Evolutionary conservation across 2,113 vertebrate species (phyloP), one percentile per base, ranked within the genome.

Genomic region (Rana temporaria): DNA sequence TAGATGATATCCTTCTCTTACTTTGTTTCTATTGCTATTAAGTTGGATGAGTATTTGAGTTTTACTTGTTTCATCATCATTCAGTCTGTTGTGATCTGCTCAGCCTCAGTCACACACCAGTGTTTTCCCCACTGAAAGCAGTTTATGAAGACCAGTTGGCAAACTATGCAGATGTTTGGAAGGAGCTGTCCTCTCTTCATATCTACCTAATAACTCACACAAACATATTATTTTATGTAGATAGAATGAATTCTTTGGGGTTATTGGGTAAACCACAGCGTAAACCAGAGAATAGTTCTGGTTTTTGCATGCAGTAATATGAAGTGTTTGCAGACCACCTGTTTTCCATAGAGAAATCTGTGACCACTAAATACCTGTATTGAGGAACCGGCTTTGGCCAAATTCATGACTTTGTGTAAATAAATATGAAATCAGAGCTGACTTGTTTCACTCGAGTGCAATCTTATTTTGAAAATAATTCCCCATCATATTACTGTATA

Each of bases 131-230:
- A 55, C n/a, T 32, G 4, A 26, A 18, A 59, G 63, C 56, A 74
- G 42, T 71, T 66, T 82, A 52, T 52, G 48, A 63, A 52, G 68
- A 65, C 74, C 26, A 26, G 26, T 75, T 74, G 62, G 60, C 69
- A 82, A 66, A 11, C 9, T 1, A 11, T 53, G 16, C 24, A 73
- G 69, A 24, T 73, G 59, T 42, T 81, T 81, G 69, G 79, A 73
- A 73, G 67, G 71, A 22, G 9, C 32, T 42, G 32, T 68, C 62
- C 75, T 20, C 32, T 75, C 42, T 67, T 57, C 48, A 81, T 57
- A 82, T 82, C 63, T 75, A 75, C 53, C 80, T 75, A 82, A 75
- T 82, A 82, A 82, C 57, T 82, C 80, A 82, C 63, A 34, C 80
- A 82, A 82, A 67, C 62, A 75, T 52, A 38, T 74, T 59, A 56